Evolutionary conservation across 2,888 invertebrate genomes (phyloP).

Genomic region (Bimastos eiseni): DNA sequence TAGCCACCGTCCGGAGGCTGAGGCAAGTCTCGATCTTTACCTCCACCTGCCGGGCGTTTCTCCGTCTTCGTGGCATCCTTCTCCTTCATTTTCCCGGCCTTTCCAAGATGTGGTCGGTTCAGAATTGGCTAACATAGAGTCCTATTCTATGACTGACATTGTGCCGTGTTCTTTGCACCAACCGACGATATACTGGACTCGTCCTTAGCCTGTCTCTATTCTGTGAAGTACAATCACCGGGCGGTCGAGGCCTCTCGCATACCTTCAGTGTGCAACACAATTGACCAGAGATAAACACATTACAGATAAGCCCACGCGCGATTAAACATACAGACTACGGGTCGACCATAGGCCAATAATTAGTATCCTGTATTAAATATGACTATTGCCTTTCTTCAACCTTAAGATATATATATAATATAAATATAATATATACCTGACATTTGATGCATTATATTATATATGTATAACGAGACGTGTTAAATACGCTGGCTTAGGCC

Average conservation of each 20-base stretch:
- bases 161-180: too few relatives aligned
- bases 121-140: neutral
- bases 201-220: neutral
- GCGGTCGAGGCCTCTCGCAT: neutral
- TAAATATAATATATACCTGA: too few relatives aligned
- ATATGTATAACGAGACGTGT: too few relatives aligned
- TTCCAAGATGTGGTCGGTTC: neutral
- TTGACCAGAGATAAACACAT: neutral
- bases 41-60: neutral
- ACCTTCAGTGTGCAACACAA: neutral
- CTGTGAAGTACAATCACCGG: neutral
- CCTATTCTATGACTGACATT: too few relatives aligned
- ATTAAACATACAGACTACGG: neutral
- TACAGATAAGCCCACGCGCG: neutral
- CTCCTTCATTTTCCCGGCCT: neutral
- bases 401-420: too few relatives aligned
- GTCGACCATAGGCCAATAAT: neutral
- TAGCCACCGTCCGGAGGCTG: constrained; percentile 24
- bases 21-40: neutral
- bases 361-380: neutral
- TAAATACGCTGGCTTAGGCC: too few relatives aligned
- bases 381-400: too few relatives aligned
- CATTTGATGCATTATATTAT: too few relatives aligned
- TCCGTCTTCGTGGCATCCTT: neutral
- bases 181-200: neutral